A percentile compares a stretch with the other conserved stretches of the same genome.
phyloP scores from a whole-genome alignment of 2,113 vertebrate genomes.

The Nematolebias whitei region DNA sequence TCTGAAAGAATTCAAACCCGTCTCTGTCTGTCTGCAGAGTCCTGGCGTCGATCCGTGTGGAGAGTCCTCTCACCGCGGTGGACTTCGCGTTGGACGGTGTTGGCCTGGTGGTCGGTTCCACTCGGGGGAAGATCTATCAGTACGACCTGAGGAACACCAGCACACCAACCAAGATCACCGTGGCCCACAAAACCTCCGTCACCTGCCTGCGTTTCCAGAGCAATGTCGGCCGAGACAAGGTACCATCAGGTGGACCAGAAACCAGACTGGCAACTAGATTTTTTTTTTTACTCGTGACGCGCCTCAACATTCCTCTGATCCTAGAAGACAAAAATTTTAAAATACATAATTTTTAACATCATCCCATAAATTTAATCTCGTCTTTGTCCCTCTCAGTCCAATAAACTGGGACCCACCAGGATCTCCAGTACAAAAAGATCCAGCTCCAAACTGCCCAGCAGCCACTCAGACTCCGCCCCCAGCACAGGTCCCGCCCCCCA shows the following conservation, averaged over 20 bases:
- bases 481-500: conserved; percentile 72
- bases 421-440: conserved; percentile 75
- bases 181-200: conserved; percentile 94
- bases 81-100: conserved; percentile 93
- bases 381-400: conserved; percentile 75
- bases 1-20: too few species aligned
- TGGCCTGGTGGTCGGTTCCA: conserved; percentile 90
- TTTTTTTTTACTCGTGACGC: too few species aligned
- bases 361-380: too few species aligned
- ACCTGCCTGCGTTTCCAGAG: conserved; percentile 91
- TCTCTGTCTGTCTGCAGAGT: conserved; percentile 58
- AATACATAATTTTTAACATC: not conserved
- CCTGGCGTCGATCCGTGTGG: conserved; percentile 87
- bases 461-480: conserved; percentile 69
- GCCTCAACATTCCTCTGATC: too few species aligned
- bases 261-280: too few species aligned
- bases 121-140: conserved; percentile 91
- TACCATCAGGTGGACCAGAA: conserved; percentile 49
- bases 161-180: conserved; percentile 84
- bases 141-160: conserved; percentile 94
- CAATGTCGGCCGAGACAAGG: conserved; percentile 82
- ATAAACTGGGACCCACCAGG: conserved; percentile 81
- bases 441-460: conserved; percentile 69
- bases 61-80: conserved; percentile 90
- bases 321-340: too few species aligned